A percentile compares a stretch with the other conserved stretches of the same genome.
phyloP scores from a whole-genome alignment of 1,140 invertebrate species.

The Micrasema minimum region DNA sequence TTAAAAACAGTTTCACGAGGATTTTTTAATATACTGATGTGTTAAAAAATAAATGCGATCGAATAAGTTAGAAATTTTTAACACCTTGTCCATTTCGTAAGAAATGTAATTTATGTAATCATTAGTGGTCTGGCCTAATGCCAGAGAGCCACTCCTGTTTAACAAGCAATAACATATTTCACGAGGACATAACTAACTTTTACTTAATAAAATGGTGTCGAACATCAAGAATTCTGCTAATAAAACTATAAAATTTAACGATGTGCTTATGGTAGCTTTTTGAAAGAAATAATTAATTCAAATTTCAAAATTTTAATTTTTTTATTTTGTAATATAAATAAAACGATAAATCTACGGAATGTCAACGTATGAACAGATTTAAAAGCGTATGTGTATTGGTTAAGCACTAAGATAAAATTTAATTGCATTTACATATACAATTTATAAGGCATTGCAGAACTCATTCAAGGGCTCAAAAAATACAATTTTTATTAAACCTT shows the following conservation, averaged over 20 bases:
- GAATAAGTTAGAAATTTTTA: conserved; percentile 8
- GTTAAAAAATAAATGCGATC: background rate
- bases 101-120: conserved; percentile 19
- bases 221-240: conserved; percentile 9
- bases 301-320: too few species aligned
- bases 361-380: too few species aligned
- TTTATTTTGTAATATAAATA: too few species aligned
- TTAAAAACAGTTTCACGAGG: too few species aligned
- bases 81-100: conserved; percentile 6
- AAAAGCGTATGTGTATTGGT: too few species aligned
- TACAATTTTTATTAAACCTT: too few species aligned
- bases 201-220: background rate
- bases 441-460: too few species aligned
- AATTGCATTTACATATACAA: too few species aligned
- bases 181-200: background rate
- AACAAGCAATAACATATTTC: background rate
- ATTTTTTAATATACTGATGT: background rate
- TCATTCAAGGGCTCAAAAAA: too few species aligned
- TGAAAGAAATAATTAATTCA: too few species aligned
- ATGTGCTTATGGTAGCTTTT: background rate
- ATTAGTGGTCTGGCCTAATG: conserved; percentile 17
- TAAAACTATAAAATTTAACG: background rate
- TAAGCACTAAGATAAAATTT: too few species aligned
- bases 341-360: too few species aligned
- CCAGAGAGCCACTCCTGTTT: conserved; percentile 14